Conservation (phyloP, 2,888 invertebrate species). For the Drosophila algonquin region DNA sequence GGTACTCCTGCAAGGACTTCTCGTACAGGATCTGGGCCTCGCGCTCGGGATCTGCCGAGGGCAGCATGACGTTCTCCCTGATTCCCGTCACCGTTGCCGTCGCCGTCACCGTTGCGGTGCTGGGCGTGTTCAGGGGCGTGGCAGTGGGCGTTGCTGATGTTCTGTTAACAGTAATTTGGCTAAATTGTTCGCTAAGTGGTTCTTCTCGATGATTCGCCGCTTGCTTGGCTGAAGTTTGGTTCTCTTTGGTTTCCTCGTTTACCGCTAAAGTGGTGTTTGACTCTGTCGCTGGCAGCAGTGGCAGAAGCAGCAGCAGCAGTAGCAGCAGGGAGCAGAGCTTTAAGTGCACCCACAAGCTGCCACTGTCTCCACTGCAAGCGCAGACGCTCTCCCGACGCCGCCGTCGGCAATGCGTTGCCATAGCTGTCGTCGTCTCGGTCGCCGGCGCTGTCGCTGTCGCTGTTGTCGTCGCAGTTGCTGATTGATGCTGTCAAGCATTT, state of each 20-base stretch:
- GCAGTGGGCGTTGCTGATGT: slow-evolving; percentile 43
- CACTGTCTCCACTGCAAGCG: slow-evolving; percentile 1
- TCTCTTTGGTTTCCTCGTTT: slow-evolving; percentile 53
- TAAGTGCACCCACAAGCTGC: slow-evolving; percentile 25
- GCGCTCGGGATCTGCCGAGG: slow-evolving; percentile 82
- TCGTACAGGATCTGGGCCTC: slow-evolving; percentile 83
- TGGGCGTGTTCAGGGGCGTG: slow-evolving; percentile 42
- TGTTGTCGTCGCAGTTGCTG: slow-evolving; percentile 57
- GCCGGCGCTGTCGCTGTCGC: slow-evolving; percentile 66
- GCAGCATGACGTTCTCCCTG: slow-evolving; percentile 83
- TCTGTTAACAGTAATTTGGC: slow-evolving; percentile 54
- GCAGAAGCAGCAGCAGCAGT: slow-evolving; percentile 41
- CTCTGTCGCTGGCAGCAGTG: slow-evolving; percentile 29
- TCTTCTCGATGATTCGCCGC: neutral
- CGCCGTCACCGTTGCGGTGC: slow-evolving; percentile 36
- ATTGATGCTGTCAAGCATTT: slow-evolving; percentile 83
- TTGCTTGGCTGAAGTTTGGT: slow-evolving; percentile 15
- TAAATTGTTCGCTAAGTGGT: slow-evolving; percentile 40
- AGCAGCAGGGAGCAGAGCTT: slow-evolving; percentile 41
- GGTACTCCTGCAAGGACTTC: slow-evolving; percentile 82
- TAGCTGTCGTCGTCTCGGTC: slow-evolving; percentile 56
- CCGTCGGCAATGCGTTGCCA: slow-evolving; percentile 68
- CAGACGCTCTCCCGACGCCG: slow-evolving; percentile 59
- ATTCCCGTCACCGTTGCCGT: slow-evolving; percentile 56
- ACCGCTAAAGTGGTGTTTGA: slow-evolving; percentile 27